Base-by-base conservation (phyloP, 2,888 invertebrate species). In the Diarsia rubi region DNA sequence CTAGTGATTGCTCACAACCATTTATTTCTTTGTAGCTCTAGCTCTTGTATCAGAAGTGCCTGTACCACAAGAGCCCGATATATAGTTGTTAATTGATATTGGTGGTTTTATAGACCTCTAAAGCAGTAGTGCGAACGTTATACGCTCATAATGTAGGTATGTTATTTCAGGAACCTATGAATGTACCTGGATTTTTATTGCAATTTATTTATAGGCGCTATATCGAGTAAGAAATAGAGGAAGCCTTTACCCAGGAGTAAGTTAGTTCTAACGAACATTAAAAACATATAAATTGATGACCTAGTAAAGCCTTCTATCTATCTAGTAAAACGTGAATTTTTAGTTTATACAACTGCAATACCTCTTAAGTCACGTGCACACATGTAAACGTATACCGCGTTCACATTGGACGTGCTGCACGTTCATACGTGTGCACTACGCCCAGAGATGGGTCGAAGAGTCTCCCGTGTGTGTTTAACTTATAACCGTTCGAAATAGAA, bases 331-430 rank as follows among this genome's bases (percentile, higher is more conserved):
- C 37, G 8, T 14, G n/a, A 54, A 49, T 8, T 19, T 19, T 42
- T 14, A 24, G 31, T 47, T 63, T 27, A 24, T 73, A 14, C 21
- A 49, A 14, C 57, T 57, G 63, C 63, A 73, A 44, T 14, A 44
- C 19, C 19, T 57, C 31, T 31, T 49, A 63, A 44, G 73, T 73
- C 80, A 79, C 73, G 76, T 72, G 12, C 62, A 42, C 45, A 52
- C 31, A 31, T 45, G 6, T 49, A 2, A 49, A 49, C 47, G 47
- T 19, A 47, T 19, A 47, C 57, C 19, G 19, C 59, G 4, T 59
- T 19, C 27, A 59, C 8, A 11, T 1, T 19, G 24, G 42, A 76
- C 73, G 73, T 79, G 73, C 1, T 49, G 31, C 21, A 31, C 47
- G 47, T 57, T 73, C 63, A 54, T 63, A 59, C 73, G 63, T 64